Percentiles rank a stretch among this genome's conserved stretches.
Evolutionary conservation across 2,888 invertebrate species (phyloP).

Genomic region (Dorcus hopei): DNA sequence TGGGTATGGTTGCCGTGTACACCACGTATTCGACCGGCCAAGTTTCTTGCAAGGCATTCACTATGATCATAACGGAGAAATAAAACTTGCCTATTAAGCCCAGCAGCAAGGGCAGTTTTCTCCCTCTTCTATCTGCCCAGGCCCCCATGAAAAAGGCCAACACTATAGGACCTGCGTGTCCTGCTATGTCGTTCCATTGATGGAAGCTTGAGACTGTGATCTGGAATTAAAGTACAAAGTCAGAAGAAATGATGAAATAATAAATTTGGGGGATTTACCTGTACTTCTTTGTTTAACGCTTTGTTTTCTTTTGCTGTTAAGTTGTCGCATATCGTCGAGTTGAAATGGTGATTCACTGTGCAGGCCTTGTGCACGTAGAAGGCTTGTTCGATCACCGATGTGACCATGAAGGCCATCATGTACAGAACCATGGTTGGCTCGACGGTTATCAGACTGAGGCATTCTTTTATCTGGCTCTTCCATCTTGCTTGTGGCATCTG

Average conservation of each 20-base stretch:
- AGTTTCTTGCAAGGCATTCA: conserved; percentile 56
- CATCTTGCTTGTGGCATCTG: conserved; percentile 15
- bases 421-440: conserved; percentile 86
- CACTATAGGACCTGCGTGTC: conserved; percentile 70
- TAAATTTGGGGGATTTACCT: conserved; percentile 49
- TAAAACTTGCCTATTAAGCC: conserved; percentile 72
- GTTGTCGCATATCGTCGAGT: conserved; percentile 64
- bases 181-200: conserved; percentile 75
- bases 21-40: conserved; percentile 76
- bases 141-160: conserved; percentile 77
- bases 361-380: conserved; percentile 78
- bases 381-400: conserved; percentile 75
- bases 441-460: conserved; percentile 57
- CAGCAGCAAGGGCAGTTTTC: conserved; percentile 67
- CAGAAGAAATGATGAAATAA: background rate
- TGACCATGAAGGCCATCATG: conserved; percentile 84
- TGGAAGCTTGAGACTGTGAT: conserved; percentile 70
- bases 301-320: conserved; percentile 55
- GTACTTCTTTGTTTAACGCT: conserved; percentile 64
- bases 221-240: conserved; percentile 47
- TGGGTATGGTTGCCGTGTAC: conserved; percentile 73
- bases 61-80: conserved; percentile 71
- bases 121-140: conserved; percentile 78
- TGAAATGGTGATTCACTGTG: conserved; percentile 67
- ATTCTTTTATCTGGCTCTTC: conserved; percentile 4